Base-by-base conservation (phyloP, 2,888 invertebrate species). In the Timema cristinae region DNA sequence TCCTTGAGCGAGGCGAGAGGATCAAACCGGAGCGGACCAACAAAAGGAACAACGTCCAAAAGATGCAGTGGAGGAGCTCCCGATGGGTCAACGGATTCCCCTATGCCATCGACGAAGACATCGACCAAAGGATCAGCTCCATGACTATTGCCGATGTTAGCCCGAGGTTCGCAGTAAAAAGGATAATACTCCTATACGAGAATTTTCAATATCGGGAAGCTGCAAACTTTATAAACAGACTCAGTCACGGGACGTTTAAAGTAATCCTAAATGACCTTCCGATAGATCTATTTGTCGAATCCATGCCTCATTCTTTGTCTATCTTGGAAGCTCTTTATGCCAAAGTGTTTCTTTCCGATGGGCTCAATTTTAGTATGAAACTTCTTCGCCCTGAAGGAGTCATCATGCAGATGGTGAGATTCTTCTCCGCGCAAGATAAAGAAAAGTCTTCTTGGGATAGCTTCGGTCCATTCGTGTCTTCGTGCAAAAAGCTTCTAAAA, bases 141-240 rank as follows among this genome's bases (percentile, higher is more conserved):
- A 81, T 81, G 81, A 81, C 81, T 63, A 81, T 81, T 50, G 79
- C 80, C 59, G 81, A 81, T 72, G 81, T 85, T 51, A 83, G 83
- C 69, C 85, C 86, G 5, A 79, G 84, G 48, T 82, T 85, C 74
- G 85, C 85, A 50, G 82, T 85, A 51, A 83, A 85, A 73, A 76
- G 84, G 76, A 83, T 96, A 77, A 86, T 95, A 79, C 86, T 94
- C 70, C 84, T 96, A 77, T 91, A 94, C 77, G 96, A 96, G 81
- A 94, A 94, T 9, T 85, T 92, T 50, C 95, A 95, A 83, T 95
- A 92, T 81, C 85, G 93, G n/a, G 96, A 96, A 80, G 95, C 95
- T 7, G 94, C 95, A 0, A 90, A 91, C 63, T 91, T 95, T 72
- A 86, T 97, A 75, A 88, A 91, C 66, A 86, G 93, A 63, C 84